These are phyloP conservation scores for Periophthalmus magnuspinnatus DNA, from an alignment of 2,797 vertebrate species.

Conservation along the genomic window DNA sequence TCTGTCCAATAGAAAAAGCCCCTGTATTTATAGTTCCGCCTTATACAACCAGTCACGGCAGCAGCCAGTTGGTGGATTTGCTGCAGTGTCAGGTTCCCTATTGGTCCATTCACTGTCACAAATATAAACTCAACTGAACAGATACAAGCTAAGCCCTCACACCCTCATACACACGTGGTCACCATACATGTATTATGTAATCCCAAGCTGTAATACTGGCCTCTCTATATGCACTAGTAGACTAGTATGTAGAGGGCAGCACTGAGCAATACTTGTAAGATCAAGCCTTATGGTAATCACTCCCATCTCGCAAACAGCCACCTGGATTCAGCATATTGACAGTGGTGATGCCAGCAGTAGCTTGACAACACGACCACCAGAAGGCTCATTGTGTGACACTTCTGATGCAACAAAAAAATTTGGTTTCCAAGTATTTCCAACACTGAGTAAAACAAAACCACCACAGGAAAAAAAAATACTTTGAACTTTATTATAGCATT, in stretches of 20 bases:
- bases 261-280: background rate
- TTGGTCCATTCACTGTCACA: constrained; percentile 28
- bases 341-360: constrained; percentile 54
- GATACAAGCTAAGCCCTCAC: constrained; percentile 19
- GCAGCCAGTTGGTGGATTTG: constrained; percentile 40
- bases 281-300: background rate
- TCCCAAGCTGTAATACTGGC: constrained; percentile 13
- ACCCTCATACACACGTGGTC: background rate
- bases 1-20: background rate
- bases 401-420: background rate
- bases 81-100: constrained; percentile 24
- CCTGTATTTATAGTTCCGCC: constrained; percentile 47
- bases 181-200: constrained; percentile 33
- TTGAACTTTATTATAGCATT: too few relatives aligned
- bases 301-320: background rate
- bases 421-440: background rate
- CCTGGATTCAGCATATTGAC: constrained; percentile 51
- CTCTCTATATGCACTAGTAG: background rate
- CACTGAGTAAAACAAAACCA: background rate
- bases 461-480: background rate
- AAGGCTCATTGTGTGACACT: constrained; percentile 26
- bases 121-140: constrained; percentile 21
- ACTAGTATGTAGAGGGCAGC: background rate
- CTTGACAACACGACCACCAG: constrained; percentile 24
- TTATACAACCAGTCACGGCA: constrained; percentile 60